Evolutionary conservation across 1,140 invertebrate genomes (phyloP).

Genomic region (Solenopsis invicta): DNA sequence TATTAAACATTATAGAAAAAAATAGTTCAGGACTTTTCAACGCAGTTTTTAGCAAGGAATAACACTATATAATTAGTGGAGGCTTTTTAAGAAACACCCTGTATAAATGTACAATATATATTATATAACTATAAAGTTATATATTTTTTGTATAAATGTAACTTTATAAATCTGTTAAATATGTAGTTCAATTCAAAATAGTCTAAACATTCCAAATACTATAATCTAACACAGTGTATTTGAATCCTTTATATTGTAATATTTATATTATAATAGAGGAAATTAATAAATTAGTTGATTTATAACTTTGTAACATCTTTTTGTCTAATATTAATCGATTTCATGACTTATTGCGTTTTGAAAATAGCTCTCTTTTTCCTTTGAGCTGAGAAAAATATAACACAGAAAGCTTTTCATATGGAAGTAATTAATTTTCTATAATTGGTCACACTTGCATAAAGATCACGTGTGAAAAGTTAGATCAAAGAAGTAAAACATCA

Average conservation of each 20-base stretch:
- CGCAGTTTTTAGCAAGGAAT: no score
- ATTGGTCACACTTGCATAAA: neutral
- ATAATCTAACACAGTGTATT: no score
- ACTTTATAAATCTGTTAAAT: no score
- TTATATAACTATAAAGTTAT: no score
- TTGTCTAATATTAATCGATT: neutral
- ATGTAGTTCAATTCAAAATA: no score
- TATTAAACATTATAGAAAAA: no score
- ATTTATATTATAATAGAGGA: slow-evolving; percentile 9
- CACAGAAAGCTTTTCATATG: neutral
- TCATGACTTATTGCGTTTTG: neutral
- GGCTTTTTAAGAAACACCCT: no score
- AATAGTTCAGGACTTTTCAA: no score
- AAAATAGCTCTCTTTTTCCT: neutral
- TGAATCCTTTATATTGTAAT: neutral
- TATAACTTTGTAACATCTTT: neutral
- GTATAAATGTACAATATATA: no score
- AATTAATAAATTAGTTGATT: neutral
- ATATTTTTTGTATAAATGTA: no score
- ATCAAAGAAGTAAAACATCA: neutral
- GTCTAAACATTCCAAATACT: no score
- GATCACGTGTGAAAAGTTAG: slow-evolving; percentile 15
- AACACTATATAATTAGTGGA: no score
- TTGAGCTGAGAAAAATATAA: neutral
- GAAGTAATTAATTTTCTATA: slow-evolving; percentile 49